phyloP scores from a whole-genome alignment of 2,888 invertebrate species.

The Graphium colonna region DNA sequence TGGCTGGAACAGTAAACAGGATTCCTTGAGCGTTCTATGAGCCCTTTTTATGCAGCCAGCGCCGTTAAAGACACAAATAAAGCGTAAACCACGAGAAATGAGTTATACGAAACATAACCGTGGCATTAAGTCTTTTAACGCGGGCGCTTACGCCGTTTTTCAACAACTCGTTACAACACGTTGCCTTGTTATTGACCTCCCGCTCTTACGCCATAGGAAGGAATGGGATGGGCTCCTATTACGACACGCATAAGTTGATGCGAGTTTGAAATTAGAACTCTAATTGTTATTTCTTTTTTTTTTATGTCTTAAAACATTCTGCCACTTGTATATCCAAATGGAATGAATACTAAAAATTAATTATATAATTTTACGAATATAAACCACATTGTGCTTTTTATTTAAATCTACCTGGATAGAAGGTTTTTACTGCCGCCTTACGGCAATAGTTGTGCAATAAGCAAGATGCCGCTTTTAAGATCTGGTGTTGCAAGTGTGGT shows the following conservation, averaged over 20 bases:
- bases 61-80: constrained; percentile 15
- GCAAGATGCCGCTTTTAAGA: neutral
- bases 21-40: neutral
- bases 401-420: neutral
- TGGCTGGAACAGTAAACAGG: constrained; percentile 11
- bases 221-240: constrained; percentile 33
- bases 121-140: constrained; percentile 41
- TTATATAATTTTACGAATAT: too few species aligned
- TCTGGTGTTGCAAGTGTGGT: neutral
- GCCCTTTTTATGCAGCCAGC: constrained; percentile 14
- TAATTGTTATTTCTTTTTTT: neutral
- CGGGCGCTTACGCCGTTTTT: constrained; percentile 36
- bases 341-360: too few species aligned
- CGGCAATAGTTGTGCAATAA: neutral
- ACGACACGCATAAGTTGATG: neutral
- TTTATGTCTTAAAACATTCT: neutral
- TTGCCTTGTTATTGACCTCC: constrained; percentile 40
- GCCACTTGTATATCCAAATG: neutral
- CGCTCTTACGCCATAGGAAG: constrained; percentile 35
- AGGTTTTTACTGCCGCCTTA: neutral
- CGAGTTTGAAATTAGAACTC: constrained; percentile 2
- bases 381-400: too few species aligned
- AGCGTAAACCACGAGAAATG: constrained; percentile 33
- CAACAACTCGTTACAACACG: constrained; percentile 37
- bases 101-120: constrained; percentile 38